phyloP scores from a whole-genome alignment of 2,888 invertebrate species.

The Endotricha flammealis region DNA sequence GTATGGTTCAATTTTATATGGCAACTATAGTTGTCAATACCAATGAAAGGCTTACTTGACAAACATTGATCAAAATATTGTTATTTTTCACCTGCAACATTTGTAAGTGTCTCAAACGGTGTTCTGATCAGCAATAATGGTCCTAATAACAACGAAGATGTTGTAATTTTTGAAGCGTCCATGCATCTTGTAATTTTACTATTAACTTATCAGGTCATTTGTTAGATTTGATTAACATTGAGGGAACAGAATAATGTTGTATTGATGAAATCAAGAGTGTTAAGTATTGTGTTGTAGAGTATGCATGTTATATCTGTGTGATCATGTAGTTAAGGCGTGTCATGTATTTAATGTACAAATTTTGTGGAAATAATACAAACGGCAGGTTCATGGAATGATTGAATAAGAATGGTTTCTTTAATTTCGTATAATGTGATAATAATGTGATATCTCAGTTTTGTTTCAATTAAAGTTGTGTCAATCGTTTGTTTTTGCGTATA shows the following conservation, averaged over 20 bases:
- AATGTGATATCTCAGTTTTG: constrained; percentile 24
- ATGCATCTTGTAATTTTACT: constrained; percentile 2
- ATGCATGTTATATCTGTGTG: constrained; percentile 4
- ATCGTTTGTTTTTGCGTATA: not conserved
- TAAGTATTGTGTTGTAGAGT: not conserved
- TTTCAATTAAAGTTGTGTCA: constrained; percentile 2
- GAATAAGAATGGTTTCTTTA: constrained; percentile 11
- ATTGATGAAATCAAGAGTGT: constrained; percentile 1
- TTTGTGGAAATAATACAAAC: not conserved
- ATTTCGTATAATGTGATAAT: constrained; percentile 31
- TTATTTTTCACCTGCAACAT: too few relatives aligned
- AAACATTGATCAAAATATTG: too few relatives aligned
- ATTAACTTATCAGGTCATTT: too few relatives aligned
- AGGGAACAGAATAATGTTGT: not conserved
- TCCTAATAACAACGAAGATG: constrained; percentile 6
- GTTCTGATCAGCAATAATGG: not conserved
- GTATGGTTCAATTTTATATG: too few relatives aligned
- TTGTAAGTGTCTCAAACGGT: too few relatives aligned
- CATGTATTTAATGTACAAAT: constrained; percentile 20
- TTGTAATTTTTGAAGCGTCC: constrained; percentile 2
- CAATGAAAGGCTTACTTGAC: too few relatives aligned
- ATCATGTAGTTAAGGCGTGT: constrained; percentile 6
- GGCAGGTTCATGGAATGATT: constrained; percentile 4
- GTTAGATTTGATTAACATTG: not conserved
- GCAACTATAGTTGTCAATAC: too few relatives aligned